phyloP scores from a whole-genome alignment of 2,888 invertebrate genomes.

The Meloe dianella region DNA sequence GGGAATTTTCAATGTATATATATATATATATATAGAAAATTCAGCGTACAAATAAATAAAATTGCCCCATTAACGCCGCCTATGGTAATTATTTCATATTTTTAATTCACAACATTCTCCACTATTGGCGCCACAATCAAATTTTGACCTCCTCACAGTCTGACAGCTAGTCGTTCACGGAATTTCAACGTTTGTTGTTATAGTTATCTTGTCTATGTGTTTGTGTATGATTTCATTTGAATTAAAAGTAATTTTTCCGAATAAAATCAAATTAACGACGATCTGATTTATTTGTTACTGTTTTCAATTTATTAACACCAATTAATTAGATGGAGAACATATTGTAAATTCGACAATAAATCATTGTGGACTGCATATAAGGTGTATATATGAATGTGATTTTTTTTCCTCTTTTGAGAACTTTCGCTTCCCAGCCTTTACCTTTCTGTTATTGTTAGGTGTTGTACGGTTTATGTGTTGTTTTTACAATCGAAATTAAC shows the following conservation, averaged over 20 bases:
- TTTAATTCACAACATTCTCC: not conserved
- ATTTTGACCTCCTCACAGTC: conserved; percentile 8
- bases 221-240: too few relatives aligned
- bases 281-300: not conserved
- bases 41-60: too few relatives aligned
- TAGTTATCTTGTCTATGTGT: not conserved
- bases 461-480: not conserved
- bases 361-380: not conserved
- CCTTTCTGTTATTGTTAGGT: conserved; percentile 9
- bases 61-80: not conserved
- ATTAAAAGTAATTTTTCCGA: too few relatives aligned
- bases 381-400: conserved; percentile 4
- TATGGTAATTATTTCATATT: not conserved
- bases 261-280: not conserved
- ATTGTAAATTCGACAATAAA: conserved; percentile 1
- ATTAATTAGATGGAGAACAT: not conserved
- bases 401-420: not conserved
- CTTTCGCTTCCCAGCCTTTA: conserved; percentile 2
- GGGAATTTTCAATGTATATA: too few relatives aligned
- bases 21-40: too few relatives aligned
- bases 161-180: conserved; percentile 7
- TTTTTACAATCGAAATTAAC: not conserved
- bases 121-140: not conserved
- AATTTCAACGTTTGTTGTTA: not conserved
- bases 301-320: not conserved